These are phyloP conservation scores for Crambe crambe DNA, from an alignment of 37 sponge, comb jelly and placozoan genomes.

Conservation along the genomic window DNA sequence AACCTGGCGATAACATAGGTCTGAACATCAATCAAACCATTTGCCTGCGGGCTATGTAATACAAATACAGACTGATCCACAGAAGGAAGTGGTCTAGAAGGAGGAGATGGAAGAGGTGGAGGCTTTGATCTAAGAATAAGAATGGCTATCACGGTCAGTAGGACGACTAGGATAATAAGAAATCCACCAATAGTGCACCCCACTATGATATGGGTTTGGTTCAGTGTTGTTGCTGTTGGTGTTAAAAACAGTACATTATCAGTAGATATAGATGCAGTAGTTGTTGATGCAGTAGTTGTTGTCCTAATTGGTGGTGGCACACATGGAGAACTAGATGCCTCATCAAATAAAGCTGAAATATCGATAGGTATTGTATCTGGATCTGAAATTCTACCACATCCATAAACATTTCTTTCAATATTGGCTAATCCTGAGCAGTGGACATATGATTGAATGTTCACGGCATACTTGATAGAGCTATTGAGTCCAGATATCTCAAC, in stretches of 20 bases:
- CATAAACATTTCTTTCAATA: no score
- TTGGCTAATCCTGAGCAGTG: slow-evolving; percentile 3
- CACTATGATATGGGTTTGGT: not conserved
- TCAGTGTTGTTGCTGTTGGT: no score
- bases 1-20: not conserved
- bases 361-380: no score
- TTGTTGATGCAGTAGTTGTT: not conserved
- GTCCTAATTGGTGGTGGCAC: not conserved
- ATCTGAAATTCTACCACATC: no score
- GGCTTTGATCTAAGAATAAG: not conserved
- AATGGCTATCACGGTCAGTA: not conserved
- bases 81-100: not conserved
- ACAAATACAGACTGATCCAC: not conserved
- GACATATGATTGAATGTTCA: not conserved
- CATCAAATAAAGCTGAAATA: no score
- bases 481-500: not conserved
- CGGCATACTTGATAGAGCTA: not conserved
- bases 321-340: no score
- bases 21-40: not conserved
- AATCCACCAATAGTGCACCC: not conserved
- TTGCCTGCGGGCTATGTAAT: not conserved
- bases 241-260: no score
- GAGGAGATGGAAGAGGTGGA: no score
- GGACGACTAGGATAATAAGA: not conserved
- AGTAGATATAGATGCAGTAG: no score